phyloP scores from a whole-genome alignment of 2,888 invertebrate species.

The Pristionchus exspectatus region DNA sequence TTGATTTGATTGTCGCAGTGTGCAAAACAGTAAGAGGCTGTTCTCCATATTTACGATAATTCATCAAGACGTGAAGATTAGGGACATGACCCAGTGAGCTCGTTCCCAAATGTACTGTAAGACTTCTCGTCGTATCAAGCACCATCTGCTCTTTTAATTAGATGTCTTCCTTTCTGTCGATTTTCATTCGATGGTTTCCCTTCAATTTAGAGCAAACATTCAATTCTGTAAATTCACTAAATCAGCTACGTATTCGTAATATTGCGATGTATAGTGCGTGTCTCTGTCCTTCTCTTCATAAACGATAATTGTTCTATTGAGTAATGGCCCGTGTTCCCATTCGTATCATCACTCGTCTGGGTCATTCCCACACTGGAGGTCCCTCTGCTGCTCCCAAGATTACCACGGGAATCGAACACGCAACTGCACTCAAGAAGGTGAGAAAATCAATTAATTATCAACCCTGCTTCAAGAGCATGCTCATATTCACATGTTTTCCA shows the following conservation, averaged over 20 bases:
- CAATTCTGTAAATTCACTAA: background rate
- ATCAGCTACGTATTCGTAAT: background rate
- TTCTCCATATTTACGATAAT: background rate
- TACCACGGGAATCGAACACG: constrained; percentile 77
- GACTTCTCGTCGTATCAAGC: background rate
- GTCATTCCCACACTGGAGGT: constrained; percentile 34
- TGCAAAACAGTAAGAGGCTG: background rate
- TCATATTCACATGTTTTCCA: too few species aligned
- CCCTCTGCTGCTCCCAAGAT: constrained; percentile 69
- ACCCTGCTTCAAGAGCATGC: too few species aligned
- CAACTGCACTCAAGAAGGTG: constrained; percentile 70
- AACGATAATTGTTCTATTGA: background rate
- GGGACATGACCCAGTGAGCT: background rate
- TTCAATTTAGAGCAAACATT: background rate
- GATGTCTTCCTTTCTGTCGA: background rate
- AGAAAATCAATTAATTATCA: background rate
- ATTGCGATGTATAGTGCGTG: background rate
- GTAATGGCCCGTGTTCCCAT: constrained; percentile 33
- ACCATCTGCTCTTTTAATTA: constrained; percentile 25
- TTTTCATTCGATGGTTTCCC: background rate
- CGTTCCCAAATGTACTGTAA: background rate
- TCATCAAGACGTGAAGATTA: background rate
- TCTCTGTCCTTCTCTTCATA: background rate
- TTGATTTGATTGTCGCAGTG: background rate
- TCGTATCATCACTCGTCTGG: constrained; percentile 39